Base-by-base conservation (phyloP, 2,888 invertebrate species). In the Drosophila gaucha region DNA sequence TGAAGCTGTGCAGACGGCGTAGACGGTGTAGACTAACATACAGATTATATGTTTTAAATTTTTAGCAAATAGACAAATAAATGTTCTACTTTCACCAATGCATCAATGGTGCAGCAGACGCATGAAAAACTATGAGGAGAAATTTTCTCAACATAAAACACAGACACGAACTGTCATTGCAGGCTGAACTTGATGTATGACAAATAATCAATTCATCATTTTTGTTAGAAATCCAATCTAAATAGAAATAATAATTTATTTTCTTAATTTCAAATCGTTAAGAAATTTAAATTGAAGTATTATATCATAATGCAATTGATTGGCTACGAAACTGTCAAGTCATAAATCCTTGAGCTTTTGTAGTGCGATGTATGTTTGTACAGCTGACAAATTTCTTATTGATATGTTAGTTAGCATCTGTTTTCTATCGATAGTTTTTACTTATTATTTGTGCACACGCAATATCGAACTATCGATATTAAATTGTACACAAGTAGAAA, bases 21-120 rank as follows among this genome's bases (percentile, higher is more conserved):
- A 30, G 22, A 22, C 22, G 36, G 41, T 3, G 44, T n/a, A 20
- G 18, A 30, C 44, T 38, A 41, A 57, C 64, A 74, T 50, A 62
- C 59, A 76, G 63, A 67, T 62, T 63, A 70, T 59, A 72, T 65
- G 72, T 64, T 78, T 74, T 54, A 77, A 74, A 75, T 67, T 75
- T 75, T 75, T 44, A 62, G 59, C 65, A 74, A 72, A 74, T 65
- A 78, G 58, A 74, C 74, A 78, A 79, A 77, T 76, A 78, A 77
- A 78, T 74, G 85, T 85, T 78, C 85, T 85, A 85, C 85, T 84
- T 84, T 85, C 84, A 79, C 82, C 82, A 73, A 22, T 47, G 58
- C 65, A 54, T 39, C 20, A 38, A 50, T 20, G 22, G 22, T 16
- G 41, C n/a, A 31, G 22, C 30, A 35, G 24, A 50, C 64, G 33